These are phyloP conservation scores for Cherax destructor DNA, from an alignment of 1,140 invertebrate species.

Conservation along the genomic window DNA sequence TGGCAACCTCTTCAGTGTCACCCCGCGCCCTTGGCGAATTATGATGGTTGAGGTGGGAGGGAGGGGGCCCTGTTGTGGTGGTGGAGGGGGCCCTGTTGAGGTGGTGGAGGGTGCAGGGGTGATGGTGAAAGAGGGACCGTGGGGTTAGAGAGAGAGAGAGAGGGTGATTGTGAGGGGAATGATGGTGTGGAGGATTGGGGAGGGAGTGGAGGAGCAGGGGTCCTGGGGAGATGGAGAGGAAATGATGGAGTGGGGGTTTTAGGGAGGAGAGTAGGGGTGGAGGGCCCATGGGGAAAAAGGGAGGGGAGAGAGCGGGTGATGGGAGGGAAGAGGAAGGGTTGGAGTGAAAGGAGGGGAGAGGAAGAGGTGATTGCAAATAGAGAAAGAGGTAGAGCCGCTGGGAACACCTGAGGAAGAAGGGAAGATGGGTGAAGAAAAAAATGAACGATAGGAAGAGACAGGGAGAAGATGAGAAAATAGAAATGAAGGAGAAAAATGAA, in stretches of 20 bases:
- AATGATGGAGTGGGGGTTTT: not conserved
- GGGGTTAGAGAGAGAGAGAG: too few species aligned
- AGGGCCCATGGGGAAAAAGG: not conserved
- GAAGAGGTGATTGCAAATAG: too few species aligned
- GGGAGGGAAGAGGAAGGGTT: too few species aligned
- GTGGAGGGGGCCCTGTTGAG: not conserved
- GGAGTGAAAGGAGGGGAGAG: too few species aligned
- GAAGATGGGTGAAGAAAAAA: not conserved
- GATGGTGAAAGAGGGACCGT: too few species aligned
- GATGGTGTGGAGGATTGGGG: not conserved
- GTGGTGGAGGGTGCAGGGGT: not conserved
- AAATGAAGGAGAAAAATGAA: too few species aligned
- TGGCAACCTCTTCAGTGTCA: conserved; percentile 35
- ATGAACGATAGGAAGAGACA: not conserved
- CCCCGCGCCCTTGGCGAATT: conserved; percentile 22
- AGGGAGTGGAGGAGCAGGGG: too few species aligned
- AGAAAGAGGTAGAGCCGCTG: too few species aligned
- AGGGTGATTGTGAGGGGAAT: too few species aligned
- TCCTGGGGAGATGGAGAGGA: too few species aligned
- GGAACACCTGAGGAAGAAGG: not conserved
- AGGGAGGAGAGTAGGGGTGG: not conserved
- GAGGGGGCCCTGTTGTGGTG: not conserved
- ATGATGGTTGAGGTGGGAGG: conserved; percentile 25
- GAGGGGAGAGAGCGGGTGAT: not conserved
- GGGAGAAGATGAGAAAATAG: too few species aligned